Evolutionary conservation across 64 coral and sea anemone species (phyloP), one percentile per base, ranked within the genome.

Genomic region (Porites lutea): DNA sequence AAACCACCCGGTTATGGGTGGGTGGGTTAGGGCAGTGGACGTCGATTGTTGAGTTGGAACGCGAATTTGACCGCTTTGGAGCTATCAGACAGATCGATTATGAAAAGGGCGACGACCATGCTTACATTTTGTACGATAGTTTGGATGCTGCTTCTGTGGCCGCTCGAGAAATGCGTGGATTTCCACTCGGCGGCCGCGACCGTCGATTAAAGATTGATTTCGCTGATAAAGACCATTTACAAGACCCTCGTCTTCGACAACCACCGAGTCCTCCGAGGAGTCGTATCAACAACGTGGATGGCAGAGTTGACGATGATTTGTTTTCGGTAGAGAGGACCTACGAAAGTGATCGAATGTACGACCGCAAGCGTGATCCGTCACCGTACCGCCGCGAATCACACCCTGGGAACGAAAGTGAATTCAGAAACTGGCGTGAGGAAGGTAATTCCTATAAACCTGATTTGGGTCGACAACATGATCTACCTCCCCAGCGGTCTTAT

Each of bases 161-260:
- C 92, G 94, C 97, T n/a, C 87, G 97, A 14, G 97, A 99, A 99
- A 99, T 99, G 97, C 91, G 97, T 82, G 97, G 97, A 53, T 99
- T 99, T 92, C 88, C 89, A 53, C 80, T 99, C 82, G 90, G 93
- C 72, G 95, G 93, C 75, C 88, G 94, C 15, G 92, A 97, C 78
- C 91, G 97, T 8, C 94, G 94, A 9, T 82, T 99, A 71, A 99
- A 92, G 89, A 99, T 99, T 80, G 97, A 99, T 93, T 99, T 99
- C 92, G 97, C 97, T 61, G 97, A 99, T 89, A 94, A 96, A 99
- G 94, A 96, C n/a, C 97, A 99, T 94, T 95, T 95, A 62, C 88
- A 94, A 91, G 95, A 91, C 73, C 89, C 78, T 2, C 92, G 88
- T 59, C 87, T 94, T 68, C 92, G 88, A 44, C 88, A 93, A 78